Evolutionary conservation across 92 coral and sea anemone species (phyloP), one percentile per base, ranked within the genome.

Genomic region (Metridium senile): DNA sequence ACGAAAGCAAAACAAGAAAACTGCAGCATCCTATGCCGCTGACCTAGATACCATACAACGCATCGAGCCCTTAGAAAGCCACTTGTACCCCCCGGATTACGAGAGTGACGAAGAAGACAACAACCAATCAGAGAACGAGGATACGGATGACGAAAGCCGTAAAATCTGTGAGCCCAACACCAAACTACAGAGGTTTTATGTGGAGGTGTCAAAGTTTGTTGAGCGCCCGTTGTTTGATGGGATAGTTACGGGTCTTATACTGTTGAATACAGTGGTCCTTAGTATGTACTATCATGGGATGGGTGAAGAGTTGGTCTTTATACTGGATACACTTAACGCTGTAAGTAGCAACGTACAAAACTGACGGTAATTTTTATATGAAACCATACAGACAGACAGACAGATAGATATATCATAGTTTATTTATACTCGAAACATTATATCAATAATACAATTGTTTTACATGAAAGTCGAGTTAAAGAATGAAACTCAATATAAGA

Each of bases 211-310:
- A 43, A 68, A 72, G 72, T 74, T 84, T 45, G 70, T 84, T n/a
- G 71, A 78, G 67, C 84, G 77, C 54, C 84, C 80, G n/a, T 71
- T 80, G 49, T 90, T 90, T 77, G 92, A 90, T 65, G 84, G 70
- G 6, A 59, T 88, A 25, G 76, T 90, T 1, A 87, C 89, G 32
- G 87, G 85, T 0, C 72, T 90, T 33, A 90, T 90, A 62, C 67
- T 90, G 80, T 34, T 90, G 82, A 90, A 90, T 79, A 90, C 96
- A 29, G 78, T 90, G 28, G 92, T 87, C 0, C 92, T 90, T 7
- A 91, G 89, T 23, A 81, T 81, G 68, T 90, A 87, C 71, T 80
- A 90, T 67, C 83, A 90, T 52, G 92, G 96, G 19, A 88, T 88
- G 71, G 69, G 83, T 28, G 65, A 45, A n/a, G 53, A 75, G n/a